phyloP scores from a whole-genome alignment of 2,888 invertebrate genomes.

The Agrilus cyanescens region DNA sequence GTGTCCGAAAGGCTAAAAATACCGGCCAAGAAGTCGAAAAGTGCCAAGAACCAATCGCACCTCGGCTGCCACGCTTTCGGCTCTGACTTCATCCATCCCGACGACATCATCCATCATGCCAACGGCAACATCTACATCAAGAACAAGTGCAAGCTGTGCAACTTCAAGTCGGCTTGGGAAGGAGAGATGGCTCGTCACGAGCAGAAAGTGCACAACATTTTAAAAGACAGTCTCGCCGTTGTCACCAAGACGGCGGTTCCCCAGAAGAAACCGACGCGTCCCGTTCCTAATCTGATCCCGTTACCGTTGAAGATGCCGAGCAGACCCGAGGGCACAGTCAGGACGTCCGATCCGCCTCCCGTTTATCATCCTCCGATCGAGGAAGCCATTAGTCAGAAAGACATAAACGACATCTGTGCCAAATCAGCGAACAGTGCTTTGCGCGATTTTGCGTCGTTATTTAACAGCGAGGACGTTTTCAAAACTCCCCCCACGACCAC shows the following conservation, averaged over 20 bases:
- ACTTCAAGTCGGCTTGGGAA: conserved; percentile 45
- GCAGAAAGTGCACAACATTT: conserved; percentile 35
- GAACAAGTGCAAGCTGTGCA: conserved; percentile 41
- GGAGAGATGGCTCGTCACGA: conserved; percentile 45
- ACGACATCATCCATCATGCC: conserved; percentile 34
- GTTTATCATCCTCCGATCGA: conserved; percentile 18
- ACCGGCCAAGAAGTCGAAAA: conserved; percentile 19
- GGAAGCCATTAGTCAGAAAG: conserved; percentile 34
- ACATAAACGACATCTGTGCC: conserved; percentile 37
- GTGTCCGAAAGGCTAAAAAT: conserved; percentile 17
- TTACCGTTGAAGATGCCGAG: conserved; percentile 28
- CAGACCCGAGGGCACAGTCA: background rate
- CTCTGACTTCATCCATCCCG: conserved; percentile 41
- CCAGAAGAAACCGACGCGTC: conserved; percentile 45
- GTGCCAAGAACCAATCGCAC: conserved; percentile 16
- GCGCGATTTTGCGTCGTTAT: conserved; percentile 44
- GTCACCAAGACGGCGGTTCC: conserved; percentile 44
- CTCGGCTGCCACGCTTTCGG: conserved; percentile 22
- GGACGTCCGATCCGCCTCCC: conserved; percentile 6
- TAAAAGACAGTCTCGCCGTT: conserved; percentile 17
- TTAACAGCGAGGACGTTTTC: conserved; percentile 33
- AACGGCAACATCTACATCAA: conserved; percentile 37
- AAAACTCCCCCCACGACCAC: conserved; percentile 11
- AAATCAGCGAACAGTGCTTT: conserved; percentile 38
- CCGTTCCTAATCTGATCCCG: conserved; percentile 67